These are phyloP conservation scores for Anodontia alba DNA, from an alignment of 2,888 invertebrate genomes.

Conservation along the genomic window DNA sequence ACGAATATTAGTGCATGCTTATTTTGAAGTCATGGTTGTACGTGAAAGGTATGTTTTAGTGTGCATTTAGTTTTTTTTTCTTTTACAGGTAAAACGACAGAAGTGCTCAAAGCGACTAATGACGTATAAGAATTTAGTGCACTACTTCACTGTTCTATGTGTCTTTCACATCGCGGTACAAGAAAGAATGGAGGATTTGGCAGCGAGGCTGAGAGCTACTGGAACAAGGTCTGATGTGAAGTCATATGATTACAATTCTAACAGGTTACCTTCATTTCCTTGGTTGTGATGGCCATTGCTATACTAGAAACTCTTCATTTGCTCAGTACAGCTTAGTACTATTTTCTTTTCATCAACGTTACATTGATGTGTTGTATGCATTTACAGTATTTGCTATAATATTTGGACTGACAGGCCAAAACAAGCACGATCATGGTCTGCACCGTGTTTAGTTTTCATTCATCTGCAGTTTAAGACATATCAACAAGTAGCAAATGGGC, in stretches of 20 bases:
- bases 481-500: too few species aligned
- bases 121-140: neutral
- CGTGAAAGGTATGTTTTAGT: too few species aligned
- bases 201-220: neutral
- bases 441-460: too few species aligned
- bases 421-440: too few species aligned
- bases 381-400: neutral
- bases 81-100: neutral
- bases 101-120: neutral
- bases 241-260: conserved; percentile 15
- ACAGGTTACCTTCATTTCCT: neutral
- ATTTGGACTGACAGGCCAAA: too few species aligned
- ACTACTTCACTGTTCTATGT: neutral
- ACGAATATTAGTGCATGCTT: too few species aligned
- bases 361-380: neutral
- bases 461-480: too few species aligned
- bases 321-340: neutral
- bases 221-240: conserved; percentile 15
- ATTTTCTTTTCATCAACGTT: neutral
- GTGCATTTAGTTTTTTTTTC: too few species aligned
- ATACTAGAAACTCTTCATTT: neutral
- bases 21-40: too few species aligned
- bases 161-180: neutral
- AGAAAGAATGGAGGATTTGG: neutral
- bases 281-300: neutral